Evolutionary conservation across 1,140 invertebrate species (phyloP).

Genomic region (Procambarus clarkii): DNA sequence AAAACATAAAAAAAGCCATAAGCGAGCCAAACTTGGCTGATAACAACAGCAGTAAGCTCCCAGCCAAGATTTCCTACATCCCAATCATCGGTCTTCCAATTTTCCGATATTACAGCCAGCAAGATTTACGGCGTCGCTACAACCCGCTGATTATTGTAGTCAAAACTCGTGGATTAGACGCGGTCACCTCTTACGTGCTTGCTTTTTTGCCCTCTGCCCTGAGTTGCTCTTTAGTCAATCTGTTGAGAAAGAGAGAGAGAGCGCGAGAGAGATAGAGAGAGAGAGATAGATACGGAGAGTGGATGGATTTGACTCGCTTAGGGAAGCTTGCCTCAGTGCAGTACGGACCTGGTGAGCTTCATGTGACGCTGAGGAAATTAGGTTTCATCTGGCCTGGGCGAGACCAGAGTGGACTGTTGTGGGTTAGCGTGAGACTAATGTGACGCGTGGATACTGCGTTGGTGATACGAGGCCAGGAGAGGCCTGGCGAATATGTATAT

Average conservation of each 20-base stretch:
- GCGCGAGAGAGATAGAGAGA: not conserved
- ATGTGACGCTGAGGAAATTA: not conserved
- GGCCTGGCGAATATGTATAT: too few relatives aligned
- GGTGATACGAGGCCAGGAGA: too few relatives aligned
- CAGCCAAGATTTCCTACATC: not conserved
- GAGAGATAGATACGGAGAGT: not conserved
- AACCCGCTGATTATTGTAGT: constrained; percentile 45
- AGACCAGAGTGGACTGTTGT: not conserved
- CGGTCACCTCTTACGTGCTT: constrained; percentile 17
- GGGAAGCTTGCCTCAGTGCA: not conserved
- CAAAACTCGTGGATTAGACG: constrained; percentile 26
- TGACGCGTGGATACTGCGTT: too few relatives aligned
- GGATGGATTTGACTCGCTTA: not conserved
- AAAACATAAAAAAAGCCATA: too few relatives aligned
- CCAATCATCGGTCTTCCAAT: constrained; percentile 34
- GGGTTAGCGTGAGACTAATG: too few relatives aligned
- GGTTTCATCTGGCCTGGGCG: not conserved
- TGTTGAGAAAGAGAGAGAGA: not conserved
- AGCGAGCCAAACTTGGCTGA: not conserved
- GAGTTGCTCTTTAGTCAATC: not conserved
- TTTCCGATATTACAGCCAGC: constrained; percentile 23
- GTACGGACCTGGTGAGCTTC: not conserved
- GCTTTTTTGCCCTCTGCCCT: not conserved
- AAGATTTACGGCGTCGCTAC: constrained; percentile 23
- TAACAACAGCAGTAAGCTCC: not conserved